A percentile compares a stretch with the other conserved stretches of the same genome.
phyloP scores from a whole-genome alignment of 2,113 vertebrate species.

The Nannospalax galili region DNA sequence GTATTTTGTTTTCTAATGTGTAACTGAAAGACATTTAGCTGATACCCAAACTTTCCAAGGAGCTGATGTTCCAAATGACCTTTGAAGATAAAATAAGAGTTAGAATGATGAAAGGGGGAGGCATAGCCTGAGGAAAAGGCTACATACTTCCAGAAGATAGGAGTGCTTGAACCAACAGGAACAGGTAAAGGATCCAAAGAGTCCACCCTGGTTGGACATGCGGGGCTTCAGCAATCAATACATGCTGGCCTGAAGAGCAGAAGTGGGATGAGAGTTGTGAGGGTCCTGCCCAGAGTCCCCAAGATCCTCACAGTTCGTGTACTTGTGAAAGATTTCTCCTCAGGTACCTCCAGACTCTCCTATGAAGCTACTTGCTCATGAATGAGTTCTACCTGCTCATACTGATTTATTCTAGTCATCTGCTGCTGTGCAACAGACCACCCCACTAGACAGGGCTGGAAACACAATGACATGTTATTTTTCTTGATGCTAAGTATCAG shows the following conservation, averaged over 20 bases:
- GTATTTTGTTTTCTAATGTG: constrained; percentile 7
- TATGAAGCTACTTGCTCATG: neutral
- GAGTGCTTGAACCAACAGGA: neutral
- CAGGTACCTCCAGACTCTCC: neutral
- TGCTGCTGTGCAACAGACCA: neutral
- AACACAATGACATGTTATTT: neutral
- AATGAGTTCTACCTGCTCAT: neutral
- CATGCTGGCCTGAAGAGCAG: neutral
- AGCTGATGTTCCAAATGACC: neutral
- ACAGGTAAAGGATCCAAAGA: neutral
- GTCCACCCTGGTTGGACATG: neutral
- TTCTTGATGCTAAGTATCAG: neutral
- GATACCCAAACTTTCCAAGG: neutral
- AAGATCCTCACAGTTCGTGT: neutral
- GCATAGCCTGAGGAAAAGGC: neutral
- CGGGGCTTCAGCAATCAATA: neutral
- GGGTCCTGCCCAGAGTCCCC: neutral
- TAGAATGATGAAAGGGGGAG: neutral
- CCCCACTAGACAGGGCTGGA: neutral
- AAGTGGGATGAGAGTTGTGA: neutral
- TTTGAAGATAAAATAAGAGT: neutral
- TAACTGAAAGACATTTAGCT: neutral
- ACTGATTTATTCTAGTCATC: neutral
- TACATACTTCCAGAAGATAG: neutral
- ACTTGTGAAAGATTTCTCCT: neutral